phyloP scores from a whole-genome alignment of 92 coral and sea anemone species.

The Palythoa grandis region DNA sequence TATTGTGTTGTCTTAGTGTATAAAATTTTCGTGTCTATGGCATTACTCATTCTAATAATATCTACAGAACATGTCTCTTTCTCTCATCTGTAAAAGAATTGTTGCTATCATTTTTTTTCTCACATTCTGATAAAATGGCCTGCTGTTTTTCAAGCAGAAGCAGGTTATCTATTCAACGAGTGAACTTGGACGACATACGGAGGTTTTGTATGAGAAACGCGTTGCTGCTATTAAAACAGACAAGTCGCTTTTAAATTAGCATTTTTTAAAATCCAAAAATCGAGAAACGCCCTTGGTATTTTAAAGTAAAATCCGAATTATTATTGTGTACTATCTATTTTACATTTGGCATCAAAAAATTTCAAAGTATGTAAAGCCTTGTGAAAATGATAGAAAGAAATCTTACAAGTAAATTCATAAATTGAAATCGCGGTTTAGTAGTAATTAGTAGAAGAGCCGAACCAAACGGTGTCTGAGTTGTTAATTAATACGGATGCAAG shows the following conservation, averaged over 20 bases:
- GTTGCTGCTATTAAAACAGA: neutral
- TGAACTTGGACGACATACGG: neutral
- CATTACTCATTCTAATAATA: neutral
- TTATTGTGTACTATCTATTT: neutral
- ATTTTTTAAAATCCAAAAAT: neutral
- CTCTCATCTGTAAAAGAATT: neutral
- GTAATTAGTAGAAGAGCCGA: neutral
- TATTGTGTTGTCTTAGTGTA: too few relatives aligned
- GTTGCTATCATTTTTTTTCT: neutral
- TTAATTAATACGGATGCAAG: neutral
- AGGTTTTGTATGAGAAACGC: neutral
- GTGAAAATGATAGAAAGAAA: neutral
- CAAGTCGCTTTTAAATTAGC: neutral
- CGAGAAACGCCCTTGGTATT: neutral
- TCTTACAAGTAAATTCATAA: neutral
- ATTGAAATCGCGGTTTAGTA: neutral
- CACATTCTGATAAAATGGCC: neutral
- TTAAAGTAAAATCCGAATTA: neutral
- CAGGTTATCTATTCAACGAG: neutral
- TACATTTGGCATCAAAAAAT: neutral
- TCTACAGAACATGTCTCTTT: neutral
- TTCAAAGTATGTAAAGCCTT: too few relatives aligned
- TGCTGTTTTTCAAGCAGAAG: neutral
- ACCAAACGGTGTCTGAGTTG: conserved; percentile 5
- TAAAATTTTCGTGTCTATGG: too few relatives aligned